phyloP scores from a whole-genome alignment of 1,140 invertebrate genomes.

The Orius insidiosus region DNA sequence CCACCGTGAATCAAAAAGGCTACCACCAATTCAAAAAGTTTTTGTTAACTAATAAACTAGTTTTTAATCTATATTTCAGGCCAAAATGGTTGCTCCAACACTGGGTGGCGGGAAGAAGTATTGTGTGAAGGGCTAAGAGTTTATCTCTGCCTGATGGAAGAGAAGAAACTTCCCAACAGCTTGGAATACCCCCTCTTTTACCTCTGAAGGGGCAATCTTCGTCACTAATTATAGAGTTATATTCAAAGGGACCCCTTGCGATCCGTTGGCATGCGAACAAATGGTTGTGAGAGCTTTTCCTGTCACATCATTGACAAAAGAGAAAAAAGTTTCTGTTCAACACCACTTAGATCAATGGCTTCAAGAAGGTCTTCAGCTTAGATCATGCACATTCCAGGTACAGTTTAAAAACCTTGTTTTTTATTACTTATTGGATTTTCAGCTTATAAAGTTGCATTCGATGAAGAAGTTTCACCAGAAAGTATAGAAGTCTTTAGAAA shows the following conservation, averaged over 20 bases:
- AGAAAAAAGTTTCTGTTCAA: constrained; percentile 76
- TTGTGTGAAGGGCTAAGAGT: constrained; percentile 74
- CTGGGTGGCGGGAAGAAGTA: constrained; percentile 73
- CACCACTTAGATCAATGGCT: constrained; percentile 82
- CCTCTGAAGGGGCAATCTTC: constrained; percentile 92
- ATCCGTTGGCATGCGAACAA: constrained; percentile 83
- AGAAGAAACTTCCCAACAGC: constrained; percentile 55
- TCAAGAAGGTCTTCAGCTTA: constrained; percentile 81
- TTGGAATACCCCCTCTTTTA: constrained; percentile 61
- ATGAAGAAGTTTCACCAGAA: constrained; percentile 88
- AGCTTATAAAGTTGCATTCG: constrained; percentile 86
- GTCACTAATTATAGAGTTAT: constrained; percentile 90
- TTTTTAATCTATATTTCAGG: constrained; percentile 31
- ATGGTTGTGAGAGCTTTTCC: constrained; percentile 76
- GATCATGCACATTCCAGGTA: constrained; percentile 78
- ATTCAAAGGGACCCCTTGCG: constrained; percentile 83
- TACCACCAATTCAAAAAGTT: constrained; percentile 88
- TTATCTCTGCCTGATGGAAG: constrained; percentile 82
- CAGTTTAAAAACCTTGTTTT: constrained; percentile 6
- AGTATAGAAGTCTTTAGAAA: constrained; percentile 80
- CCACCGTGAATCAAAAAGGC: constrained; percentile 62
- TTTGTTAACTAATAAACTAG: neutral
- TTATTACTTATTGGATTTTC: constrained; percentile 22
- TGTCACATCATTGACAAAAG: constrained; percentile 77
- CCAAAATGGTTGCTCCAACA: constrained; percentile 80